These are phyloP conservation scores for Octodon degus DNA, from an alignment of 2,113 vertebrate genomes.

Conservation along the genomic window DNA sequence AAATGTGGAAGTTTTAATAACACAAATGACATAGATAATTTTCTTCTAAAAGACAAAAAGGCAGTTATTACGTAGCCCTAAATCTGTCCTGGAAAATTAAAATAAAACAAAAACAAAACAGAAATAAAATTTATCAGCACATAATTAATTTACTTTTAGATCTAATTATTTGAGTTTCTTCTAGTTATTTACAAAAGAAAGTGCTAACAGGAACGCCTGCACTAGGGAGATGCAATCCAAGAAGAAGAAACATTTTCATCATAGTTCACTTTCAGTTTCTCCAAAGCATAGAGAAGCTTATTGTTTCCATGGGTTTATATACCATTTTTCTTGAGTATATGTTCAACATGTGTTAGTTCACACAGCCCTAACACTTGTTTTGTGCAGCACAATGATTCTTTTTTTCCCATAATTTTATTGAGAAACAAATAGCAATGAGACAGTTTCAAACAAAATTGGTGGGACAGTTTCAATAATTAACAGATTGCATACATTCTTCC, in stretches of 20 bases:
- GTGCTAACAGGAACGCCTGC: neutral
- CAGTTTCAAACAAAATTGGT: too few species aligned
- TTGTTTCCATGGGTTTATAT: neutral
- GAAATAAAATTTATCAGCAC: neutral
- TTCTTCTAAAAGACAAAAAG: neutral
- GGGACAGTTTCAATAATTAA: too few species aligned
- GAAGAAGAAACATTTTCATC: neutral
- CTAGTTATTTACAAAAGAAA: constrained; percentile 7
- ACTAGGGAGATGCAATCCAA: neutral
- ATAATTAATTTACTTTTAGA: neutral
- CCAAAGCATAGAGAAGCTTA: neutral
- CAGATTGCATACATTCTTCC: too few species aligned
- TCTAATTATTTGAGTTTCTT: neutral
- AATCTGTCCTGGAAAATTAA: neutral
- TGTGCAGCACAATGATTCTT: neutral
- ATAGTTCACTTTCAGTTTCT: neutral
- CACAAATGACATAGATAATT: neutral
- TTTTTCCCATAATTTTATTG: too few species aligned
- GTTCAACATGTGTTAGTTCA: neutral
- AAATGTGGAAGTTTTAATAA: neutral
- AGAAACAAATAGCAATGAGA: too few species aligned
- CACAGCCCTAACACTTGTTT: neutral
- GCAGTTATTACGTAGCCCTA: neutral
- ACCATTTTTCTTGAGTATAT: neutral
- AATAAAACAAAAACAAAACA: constrained; percentile 19